These are phyloP conservation scores for Apotomis turbidana DNA, from an alignment of 2,888 invertebrate species.

Conservation along the genomic window DNA sequence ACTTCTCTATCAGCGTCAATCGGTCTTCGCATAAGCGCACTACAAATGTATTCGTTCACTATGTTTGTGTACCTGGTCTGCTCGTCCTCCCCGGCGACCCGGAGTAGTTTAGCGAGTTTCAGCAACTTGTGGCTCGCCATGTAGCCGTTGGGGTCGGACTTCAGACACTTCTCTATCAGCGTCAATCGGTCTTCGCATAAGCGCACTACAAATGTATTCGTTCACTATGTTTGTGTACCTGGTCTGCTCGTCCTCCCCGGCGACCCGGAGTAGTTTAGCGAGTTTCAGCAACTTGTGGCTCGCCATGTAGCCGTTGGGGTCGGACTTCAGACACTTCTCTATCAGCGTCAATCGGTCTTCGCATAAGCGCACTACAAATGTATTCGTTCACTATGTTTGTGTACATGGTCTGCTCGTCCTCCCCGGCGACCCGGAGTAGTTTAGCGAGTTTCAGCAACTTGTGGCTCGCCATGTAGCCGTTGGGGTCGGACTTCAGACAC, in stretches of 20 bases:
- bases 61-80: slow-evolving; percentile 56
- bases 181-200: slow-evolving; percentile 84
- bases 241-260: slow-evolving; percentile 76
- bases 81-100: slow-evolving; percentile 83
- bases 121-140: slow-evolving; percentile 86
- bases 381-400: neutral
- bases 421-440: slow-evolving; percentile 83
- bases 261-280: slow-evolving; percentile 85
- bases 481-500: slow-evolving; percentile 82
- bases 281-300: slow-evolving; percentile 86
- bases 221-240: slow-evolving; percentile 53
- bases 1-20: slow-evolving; percentile 85
- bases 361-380: slow-evolving; percentile 82
- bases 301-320: slow-evolving; percentile 84
- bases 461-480: slow-evolving; percentile 85
- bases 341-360: slow-evolving; percentile 85
- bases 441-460: slow-evolving; percentile 86
- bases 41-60: slow-evolving; percentile 48
- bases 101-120: slow-evolving; percentile 85
- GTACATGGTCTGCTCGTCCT: slow-evolving; percentile 74
- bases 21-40: slow-evolving; percentile 86
- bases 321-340: slow-evolving; percentile 84
- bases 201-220: slow-evolving; percentile 77
- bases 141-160: slow-evolving; percentile 82
- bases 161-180: slow-evolving; percentile 86